phyloP scores from a whole-genome alignment of 2,888 invertebrate genomes.

The Smittia sp. region DNA sequence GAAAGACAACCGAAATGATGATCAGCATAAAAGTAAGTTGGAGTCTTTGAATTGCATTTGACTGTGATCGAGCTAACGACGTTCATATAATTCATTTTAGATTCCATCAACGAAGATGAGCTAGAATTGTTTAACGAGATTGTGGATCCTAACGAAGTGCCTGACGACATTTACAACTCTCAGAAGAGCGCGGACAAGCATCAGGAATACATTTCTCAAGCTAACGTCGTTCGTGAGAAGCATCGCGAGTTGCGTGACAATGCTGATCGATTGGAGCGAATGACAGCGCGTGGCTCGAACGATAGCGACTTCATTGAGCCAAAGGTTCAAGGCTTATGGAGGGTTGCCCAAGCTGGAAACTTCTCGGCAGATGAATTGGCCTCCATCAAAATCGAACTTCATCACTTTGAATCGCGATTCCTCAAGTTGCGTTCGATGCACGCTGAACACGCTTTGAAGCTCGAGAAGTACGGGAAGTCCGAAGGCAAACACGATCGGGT shows the following conservation, averaged over 20 bases:
- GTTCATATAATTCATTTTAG: slow-evolving; percentile 52
- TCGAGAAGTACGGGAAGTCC: slow-evolving; percentile 64
- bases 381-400: slow-evolving; percentile 56
- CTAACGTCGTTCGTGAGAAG: slow-evolving; percentile 70
- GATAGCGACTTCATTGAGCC: slow-evolving; percentile 87
- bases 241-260: slow-evolving; percentile 74
- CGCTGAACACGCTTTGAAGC: slow-evolving; percentile 72
- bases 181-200: slow-evolving; percentile 50
- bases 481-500: slow-evolving; percentile 57
- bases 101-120: slow-evolving; percentile 71
- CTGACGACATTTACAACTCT: slow-evolving; percentile 56
- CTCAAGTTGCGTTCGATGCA: slow-evolving; percentile 79
- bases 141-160: slow-evolving; percentile 58
- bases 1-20: slow-evolving; percentile 53
- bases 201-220: slow-evolving; percentile 64
- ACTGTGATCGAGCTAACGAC: slow-evolving; percentile 5
- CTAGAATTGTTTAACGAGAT: slow-evolving; percentile 71
- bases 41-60: too few relatives aligned
- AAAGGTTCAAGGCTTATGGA: slow-evolving; percentile 87
- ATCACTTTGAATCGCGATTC: slow-evolving; percentile 82
- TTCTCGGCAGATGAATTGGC: slow-evolving; percentile 75
- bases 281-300: slow-evolving; percentile 72
- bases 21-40: slow-evolving; percentile 62
- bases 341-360: slow-evolving; percentile 72
- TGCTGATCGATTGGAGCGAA: slow-evolving; percentile 66